Evolutionary conservation across 1,140 invertebrate species (phyloP).

Genomic region (Cepaea nemoralis): DNA sequence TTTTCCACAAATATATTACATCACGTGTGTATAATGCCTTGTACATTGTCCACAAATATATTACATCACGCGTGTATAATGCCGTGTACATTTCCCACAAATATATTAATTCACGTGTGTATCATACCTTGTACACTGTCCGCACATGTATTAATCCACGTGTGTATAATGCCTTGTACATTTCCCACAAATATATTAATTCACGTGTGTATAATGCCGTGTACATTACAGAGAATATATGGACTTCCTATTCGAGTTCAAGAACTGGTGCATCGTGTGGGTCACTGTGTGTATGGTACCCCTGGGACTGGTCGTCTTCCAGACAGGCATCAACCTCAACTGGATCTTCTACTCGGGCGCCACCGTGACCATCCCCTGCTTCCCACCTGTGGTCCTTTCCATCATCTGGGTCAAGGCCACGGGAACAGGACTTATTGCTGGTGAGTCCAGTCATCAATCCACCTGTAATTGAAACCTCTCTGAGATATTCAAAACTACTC

Average conservation of each 20-base stretch:
- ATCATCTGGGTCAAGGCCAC: conserved; percentile 69
- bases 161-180: too few species aligned
- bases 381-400: conserved; percentile 66
- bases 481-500: too few species aligned
- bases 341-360: conserved; percentile 69
- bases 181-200: too few species aligned
- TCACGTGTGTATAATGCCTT: too few species aligned
- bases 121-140: background rate
- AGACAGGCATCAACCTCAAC: conserved; percentile 66
- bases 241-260: conserved; percentile 69
- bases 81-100: too few species aligned
- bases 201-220: too few species aligned
- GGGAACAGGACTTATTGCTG: conserved; percentile 61
- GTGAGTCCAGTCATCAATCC: conserved; percentile 49
- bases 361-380: conserved; percentile 66
- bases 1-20: too few species aligned
- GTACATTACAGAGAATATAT: conserved; percentile 64
- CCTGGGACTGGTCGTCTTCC: conserved; percentile 63
- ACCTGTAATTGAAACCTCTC: too few species aligned
- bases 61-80: too few species aligned
- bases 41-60: too few species aligned
- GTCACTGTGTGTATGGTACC: conserved; percentile 65
- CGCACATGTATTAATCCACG: conserved; percentile 8
- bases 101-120: too few species aligned
- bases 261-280: conserved; percentile 69